Base-by-base conservation (phyloP, 2,888 invertebrate species). In the Chironomus riparius region DNA sequence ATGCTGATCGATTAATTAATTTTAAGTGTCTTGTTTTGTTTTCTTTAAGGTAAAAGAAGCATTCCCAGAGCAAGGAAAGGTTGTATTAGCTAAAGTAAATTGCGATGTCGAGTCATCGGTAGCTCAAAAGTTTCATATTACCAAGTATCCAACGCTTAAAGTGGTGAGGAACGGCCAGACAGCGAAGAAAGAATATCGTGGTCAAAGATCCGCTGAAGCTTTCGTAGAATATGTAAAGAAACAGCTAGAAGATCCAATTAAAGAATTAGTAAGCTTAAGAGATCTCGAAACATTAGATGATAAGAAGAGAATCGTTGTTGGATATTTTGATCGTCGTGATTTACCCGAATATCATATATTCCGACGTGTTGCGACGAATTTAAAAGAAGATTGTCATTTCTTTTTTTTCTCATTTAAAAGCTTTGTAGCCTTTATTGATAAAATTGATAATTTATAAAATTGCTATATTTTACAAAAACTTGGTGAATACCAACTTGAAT, bases 101-200 rank as follows among this genome's bases (percentile, higher is more conserved):
- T 98, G 98, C 86, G 99, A 99, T 85, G 89, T 88, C 80, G 95
- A 99, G 86, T 90, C 91, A 86, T 86, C 89, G 21, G 87, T 98
- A 77, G 93, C 98, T 2, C 90, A 92, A 4, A 89, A 94, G 79
- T 99, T 96, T 85, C 97, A 97, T 81, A 97, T 99, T 77, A 93
- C 92, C 77, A 99, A 99, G 86, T 99, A 99, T 86, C 99, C 99
- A 5, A 99, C 99, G 4, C 85, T 99, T 77, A 99, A 99, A 85
- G 85, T 98, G 21, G 93, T 98, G 79, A 88, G 94, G 73, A 95
- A 95, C 87, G 95, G 95, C 0, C 90, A 93, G 80, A 90, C 93
- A n/a, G 89, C 92, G 13, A 96, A 96, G 82, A 88, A 92, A 78
- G 97, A 97, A 82, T 97, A 95, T 80, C 87, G 98, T 81, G 98